These are phyloP conservation scores for Troides helena DNA, from an alignment of 2,888 invertebrate species.

Conservation along the genomic window DNA sequence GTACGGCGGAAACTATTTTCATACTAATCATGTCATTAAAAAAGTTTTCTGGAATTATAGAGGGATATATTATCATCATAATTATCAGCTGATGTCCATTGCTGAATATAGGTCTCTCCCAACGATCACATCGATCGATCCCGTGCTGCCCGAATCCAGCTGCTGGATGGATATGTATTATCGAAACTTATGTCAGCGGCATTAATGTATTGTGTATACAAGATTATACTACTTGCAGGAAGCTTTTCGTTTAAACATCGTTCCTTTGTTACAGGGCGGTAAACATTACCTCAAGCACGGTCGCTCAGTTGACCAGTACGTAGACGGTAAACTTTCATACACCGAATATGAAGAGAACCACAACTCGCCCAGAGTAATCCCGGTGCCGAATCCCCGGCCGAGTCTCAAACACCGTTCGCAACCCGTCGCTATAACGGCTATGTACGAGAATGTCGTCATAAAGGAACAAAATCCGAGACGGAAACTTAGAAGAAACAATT, in stretches of 20 bases:
- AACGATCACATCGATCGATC: too few relatives aligned
- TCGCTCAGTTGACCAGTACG: slow-evolving; percentile 88
- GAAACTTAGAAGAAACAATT: slow-evolving; percentile 82
- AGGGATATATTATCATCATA: too few relatives aligned
- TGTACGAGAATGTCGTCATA: slow-evolving; percentile 86
- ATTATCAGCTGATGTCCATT: too few relatives aligned
- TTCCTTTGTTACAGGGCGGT: slow-evolving; percentile 69
- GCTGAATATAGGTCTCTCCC: too few relatives aligned
- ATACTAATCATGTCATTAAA: too few relatives aligned
- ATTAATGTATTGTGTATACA: too few relatives aligned
- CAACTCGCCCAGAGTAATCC: slow-evolving; percentile 64
- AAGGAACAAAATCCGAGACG: slow-evolving; percentile 87
- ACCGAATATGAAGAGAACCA: slow-evolving; percentile 79
- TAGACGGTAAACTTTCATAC: slow-evolving; percentile 82
- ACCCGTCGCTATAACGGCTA: slow-evolving; percentile 86
- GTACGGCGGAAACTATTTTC: too few relatives aligned
- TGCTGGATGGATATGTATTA: too few relatives aligned
- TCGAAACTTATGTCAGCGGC: too few relatives aligned
- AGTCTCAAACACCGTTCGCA: slow-evolving; percentile 77
- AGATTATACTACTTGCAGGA: too few relatives aligned
- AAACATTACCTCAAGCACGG: slow-evolving; percentile 84
- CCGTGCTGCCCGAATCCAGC: too few relatives aligned
- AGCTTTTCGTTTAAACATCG: background rate
- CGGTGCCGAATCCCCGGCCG: slow-evolving; percentile 69
- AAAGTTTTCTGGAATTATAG: too few relatives aligned